phyloP scores from a whole-genome alignment of 2,888 invertebrate species.

The Alviniconcha strummeri region DNA sequence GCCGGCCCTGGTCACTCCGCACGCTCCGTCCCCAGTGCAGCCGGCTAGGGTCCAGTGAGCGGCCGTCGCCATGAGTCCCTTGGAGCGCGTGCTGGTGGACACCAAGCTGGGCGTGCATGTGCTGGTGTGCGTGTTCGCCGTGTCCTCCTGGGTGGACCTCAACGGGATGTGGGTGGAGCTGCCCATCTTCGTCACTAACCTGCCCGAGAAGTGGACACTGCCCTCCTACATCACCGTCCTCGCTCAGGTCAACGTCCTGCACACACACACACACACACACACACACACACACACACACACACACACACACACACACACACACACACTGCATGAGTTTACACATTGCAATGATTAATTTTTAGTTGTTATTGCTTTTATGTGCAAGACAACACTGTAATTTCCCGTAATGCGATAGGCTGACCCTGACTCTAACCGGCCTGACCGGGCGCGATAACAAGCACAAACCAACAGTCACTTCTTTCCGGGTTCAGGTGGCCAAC shows the following conservation, averaged over 20 bases:
- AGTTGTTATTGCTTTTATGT: no score
- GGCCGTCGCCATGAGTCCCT: background rate
- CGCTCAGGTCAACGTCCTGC: slow-evolving; percentile 76
- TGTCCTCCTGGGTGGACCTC: slow-evolving; percentile 87
- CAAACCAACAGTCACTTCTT: background rate
- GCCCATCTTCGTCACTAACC: slow-evolving; percentile 86
- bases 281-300: slow-evolving; percentile 6
- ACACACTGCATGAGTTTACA: background rate
- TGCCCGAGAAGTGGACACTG: slow-evolving; percentile 91
- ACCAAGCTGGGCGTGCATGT: slow-evolving; percentile 66
- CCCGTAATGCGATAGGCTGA: background rate
- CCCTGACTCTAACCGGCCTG: background rate
- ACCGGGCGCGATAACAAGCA: background rate
- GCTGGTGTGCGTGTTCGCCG: slow-evolving; percentile 83
- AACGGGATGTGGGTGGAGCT: slow-evolving; percentile 92
- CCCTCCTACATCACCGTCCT: slow-evolving; percentile 88
- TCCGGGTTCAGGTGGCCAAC: slow-evolving; percentile 81
- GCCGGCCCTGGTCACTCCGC: background rate
- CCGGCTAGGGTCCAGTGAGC: no score
- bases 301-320: background rate
- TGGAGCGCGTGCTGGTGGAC: slow-evolving; percentile 30
- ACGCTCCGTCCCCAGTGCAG: background rate
- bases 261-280: background rate
- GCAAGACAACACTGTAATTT: no score
- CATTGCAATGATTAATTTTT: no score